Evolutionary conservation across 2,888 invertebrate species (phyloP), one percentile per base, ranked within the genome.

Genomic region (Perizoma flavofasciatum): DNA sequence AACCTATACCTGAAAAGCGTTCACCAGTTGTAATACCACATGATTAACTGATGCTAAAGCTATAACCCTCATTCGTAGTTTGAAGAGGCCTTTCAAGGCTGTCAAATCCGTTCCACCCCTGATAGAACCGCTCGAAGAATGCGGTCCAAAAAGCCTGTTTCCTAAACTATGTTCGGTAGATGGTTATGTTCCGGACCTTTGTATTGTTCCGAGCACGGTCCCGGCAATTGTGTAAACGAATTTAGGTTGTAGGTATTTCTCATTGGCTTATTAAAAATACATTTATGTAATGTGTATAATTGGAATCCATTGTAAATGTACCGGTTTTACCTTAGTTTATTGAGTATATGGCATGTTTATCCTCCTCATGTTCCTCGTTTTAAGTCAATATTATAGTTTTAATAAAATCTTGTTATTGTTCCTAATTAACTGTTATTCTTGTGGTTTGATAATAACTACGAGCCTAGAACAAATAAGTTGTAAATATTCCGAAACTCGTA

Each of bases 91-190:
- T 67, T 69, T 71, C 70, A 70, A 69, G 68, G 73, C 63, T 72
- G 75, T 73, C 71, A 70, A 66, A 75, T 74, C 69, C 66, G 73
- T 72, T 74, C 68, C 74, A 71, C 70, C 74, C 73, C 68, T 70
- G 63, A 66, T 7, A 39, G 69, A 66, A 54, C 69, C 67, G 61
- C 62, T 57, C 8, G 49, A 70, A 76, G 83, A 81, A 82, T 83
- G 82, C 74, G 73, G 79, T 63, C 58, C 53, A 49, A 61, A 54
- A 49, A 59, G 60, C 75, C 71, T 68, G 78, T 77, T 74, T 68
- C 67, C 55, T 68, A 56, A 46, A 58, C 57, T 51, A 61, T 74
- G 35, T 46, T 39, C 43, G 11, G 6, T 44, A 5, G 46, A 34
- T 46, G 43, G 37, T 45, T 57, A 51, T 59, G n/a, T 51, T 7